Conservation (phyloP, 2,888 invertebrate species). For the Caenorhabditis sp. region DNA sequence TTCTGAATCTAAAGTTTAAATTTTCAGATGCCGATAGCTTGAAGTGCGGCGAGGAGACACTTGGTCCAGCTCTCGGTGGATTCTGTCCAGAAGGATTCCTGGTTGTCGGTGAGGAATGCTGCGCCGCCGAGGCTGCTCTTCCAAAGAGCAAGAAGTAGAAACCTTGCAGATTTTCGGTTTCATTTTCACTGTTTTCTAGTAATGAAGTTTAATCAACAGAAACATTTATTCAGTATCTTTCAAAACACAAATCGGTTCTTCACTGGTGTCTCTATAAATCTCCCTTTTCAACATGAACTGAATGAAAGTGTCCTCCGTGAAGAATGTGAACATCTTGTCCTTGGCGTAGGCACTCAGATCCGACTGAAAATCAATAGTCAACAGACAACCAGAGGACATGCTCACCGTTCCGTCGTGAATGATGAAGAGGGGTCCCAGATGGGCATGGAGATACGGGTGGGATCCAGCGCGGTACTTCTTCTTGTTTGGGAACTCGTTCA, state of each 20-base stretch:
- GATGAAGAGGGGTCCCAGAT: conserved; percentile 33
- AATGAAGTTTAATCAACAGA: not conserved
- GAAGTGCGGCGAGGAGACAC: not conserved
- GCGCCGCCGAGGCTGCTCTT: not conserved
- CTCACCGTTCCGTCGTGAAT: conserved; percentile 25
- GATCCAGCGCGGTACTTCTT: conserved; percentile 2
- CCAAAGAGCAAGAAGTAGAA: conserved; percentile 1
- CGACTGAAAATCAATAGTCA: not conserved
- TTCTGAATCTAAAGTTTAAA: not conserved
- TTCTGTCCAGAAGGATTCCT: not conserved
- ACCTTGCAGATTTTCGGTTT: not conserved
- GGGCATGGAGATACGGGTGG: conserved; percentile 23
- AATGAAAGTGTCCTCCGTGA: conserved; percentile 7
- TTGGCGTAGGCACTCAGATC: not conserved
- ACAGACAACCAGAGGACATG: not conserved
- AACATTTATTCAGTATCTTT: not conserved
- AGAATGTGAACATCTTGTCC: conserved; percentile 18
- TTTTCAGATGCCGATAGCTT: not conserved
- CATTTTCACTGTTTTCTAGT: conserved; percentile 5
- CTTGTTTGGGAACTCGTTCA: conserved; percentile 18
- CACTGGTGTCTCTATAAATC: not conserved
- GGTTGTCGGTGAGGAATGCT: conserved; percentile 6
- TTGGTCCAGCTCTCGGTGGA: conserved; percentile 10
- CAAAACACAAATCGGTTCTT: conserved; percentile 2
- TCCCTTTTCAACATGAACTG: conserved; percentile 22